Base-by-base conservation (phyloP, 2,113 vertebrate species). In the Clarias magur region DNA sequence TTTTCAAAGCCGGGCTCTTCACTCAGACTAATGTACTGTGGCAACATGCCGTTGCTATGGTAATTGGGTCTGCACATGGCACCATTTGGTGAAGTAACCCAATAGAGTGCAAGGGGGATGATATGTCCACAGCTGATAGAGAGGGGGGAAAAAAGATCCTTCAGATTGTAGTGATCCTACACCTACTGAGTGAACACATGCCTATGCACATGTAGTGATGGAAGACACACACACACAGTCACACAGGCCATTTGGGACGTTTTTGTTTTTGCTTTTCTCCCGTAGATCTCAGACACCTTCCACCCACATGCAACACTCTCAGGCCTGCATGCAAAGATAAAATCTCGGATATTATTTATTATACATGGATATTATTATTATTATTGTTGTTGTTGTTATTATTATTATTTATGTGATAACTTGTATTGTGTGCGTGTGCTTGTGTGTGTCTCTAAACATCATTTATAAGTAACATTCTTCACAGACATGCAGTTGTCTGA, bases 231-330 rank as follows among this genome's bases (percentile, higher is more conserved):
- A 67, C 21, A 79, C 56, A 30, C 54, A 65, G 53, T 57, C 84
- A 73, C 76, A 86, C n/a, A 91, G 84, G 60, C 67, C 88, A 88
- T 88, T 91, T 91, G 88, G 92, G 89, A 93, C 90, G 88, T 91
- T 92, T 91, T 84, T 88, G 65, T 84, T 86, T 84, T 86, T 86
- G 42, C 11, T 86, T 78, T 79, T 19, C 54, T 86, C 90, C 84
- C 86, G 88, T 92, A 88, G 92, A 93, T 92, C 91, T 92, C 92
- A 95, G 94, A 95, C 94, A 94, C 91, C 93, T 92, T 88, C 92
- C 90, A 91, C 95, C 94, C 93, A 94, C 94, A 94, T 94, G 92
- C 91, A 85, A 70, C 82, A 83, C 70, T 83, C 53, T 54, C 23
- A 62, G 63, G 38, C 88, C 68, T 63, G 76, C 67, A 82, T 19